Conservation (phyloP, 2,888 invertebrate genomes). For the Rapana venosa region DNA sequence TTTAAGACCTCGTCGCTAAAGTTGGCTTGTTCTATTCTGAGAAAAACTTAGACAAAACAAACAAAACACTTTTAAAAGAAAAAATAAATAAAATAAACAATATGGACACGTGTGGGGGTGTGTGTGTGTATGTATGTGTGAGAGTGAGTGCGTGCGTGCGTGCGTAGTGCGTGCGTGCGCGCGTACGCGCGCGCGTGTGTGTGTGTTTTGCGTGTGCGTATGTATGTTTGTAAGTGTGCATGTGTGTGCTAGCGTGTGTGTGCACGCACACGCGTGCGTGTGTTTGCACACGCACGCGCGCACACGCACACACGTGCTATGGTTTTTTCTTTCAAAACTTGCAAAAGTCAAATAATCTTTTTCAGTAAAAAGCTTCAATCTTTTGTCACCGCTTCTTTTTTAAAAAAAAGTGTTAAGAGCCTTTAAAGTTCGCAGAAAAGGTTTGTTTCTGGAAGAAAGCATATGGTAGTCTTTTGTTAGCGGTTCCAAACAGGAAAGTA, state of each 20-base stretch:
- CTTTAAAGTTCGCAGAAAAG: no score
- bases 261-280: neutral
- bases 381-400: neutral
- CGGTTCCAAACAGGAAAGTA: no score
- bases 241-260: neutral
- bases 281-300: neutral
- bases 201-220: neutral
- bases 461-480: no score
- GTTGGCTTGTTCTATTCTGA: no score
- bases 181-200: neutral
- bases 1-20: no score
- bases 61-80: no score
- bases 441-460: no score
- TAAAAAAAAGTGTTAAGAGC: no score
- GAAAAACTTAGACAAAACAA: no score
- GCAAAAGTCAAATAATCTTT: no score
- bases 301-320: no score
- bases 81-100: neutral
- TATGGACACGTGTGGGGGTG: neutral
- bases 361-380: neutral
- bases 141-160: neutral
- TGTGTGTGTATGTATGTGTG: neutral
- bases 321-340: no score
- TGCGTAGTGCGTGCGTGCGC: neutral
- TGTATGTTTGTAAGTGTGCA: neutral